phyloP scores from a whole-genome alignment of 2,888 invertebrate species.

The Orchesellides sinensis region DNA sequence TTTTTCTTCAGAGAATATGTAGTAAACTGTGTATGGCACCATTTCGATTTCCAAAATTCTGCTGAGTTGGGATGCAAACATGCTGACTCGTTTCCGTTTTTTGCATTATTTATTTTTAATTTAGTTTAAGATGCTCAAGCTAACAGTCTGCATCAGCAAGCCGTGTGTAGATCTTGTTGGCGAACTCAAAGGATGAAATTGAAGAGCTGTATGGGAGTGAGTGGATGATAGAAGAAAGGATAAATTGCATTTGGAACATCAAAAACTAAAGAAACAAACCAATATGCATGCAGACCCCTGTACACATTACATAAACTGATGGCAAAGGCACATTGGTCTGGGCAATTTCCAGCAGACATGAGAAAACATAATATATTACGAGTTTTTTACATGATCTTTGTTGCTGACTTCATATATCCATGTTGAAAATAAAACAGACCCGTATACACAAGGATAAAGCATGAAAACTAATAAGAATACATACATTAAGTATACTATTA shows the following conservation, averaged over 20 bases:
- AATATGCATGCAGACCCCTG: slow-evolving; percentile 13
- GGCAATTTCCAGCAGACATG: slow-evolving; percentile 33
- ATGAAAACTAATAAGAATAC: not conserved
- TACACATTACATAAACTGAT: slow-evolving; percentile 21
- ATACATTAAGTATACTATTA: not conserved
- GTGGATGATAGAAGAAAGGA: slow-evolving; percentile 12
- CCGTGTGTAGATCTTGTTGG: not conserved
- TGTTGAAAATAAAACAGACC: not conserved
- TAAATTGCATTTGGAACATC: slow-evolving; percentile 34
- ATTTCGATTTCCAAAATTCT: slow-evolving; percentile 29
- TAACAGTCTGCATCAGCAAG: slow-evolving; percentile 12
- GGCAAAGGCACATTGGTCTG: slow-evolving; percentile 26
- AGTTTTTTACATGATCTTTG: slow-evolving; percentile 10
- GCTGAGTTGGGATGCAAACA: slow-evolving; percentile 37
- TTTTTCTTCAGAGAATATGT: slow-evolving; percentile 4
- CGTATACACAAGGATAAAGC: not conserved
- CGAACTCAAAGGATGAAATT: not conserved
- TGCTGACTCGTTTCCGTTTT: slow-evolving; percentile 46
- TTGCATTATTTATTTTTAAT: slow-evolving; percentile 50
- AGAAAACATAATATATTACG: slow-evolving; percentile 9
- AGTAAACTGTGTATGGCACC: not conserved
- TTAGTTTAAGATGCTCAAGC: not conserved
- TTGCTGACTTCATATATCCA: not conserved
- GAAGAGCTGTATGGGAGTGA: not conserved
- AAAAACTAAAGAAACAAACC: slow-evolving; percentile 15